These are phyloP conservation scores for Oxyteleia sp. DNA, from an alignment of 2,888 invertebrate species.

Conservation along the genomic window DNA sequence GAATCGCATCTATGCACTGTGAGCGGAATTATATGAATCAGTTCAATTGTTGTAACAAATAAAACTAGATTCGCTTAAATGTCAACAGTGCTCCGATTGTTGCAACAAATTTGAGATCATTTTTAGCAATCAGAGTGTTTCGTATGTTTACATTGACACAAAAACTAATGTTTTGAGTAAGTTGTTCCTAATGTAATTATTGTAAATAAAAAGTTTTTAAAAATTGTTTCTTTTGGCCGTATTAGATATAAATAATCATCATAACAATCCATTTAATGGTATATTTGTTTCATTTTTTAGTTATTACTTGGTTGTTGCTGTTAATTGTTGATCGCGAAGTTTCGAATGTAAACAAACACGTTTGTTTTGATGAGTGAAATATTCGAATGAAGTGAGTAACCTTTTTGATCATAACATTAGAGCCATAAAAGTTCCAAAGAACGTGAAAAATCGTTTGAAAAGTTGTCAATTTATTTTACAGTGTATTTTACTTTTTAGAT, in stretches of 20 bases:
- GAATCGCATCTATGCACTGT: constrained; percentile 14
- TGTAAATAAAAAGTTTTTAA: constrained; percentile 12
- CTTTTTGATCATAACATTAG: constrained; percentile 9
- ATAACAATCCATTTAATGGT: constrained; percentile 14
- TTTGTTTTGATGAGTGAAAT: constrained; percentile 10
- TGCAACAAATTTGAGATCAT: constrained; percentile 12
- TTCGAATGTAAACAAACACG: constrained; percentile 14
- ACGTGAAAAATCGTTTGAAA: constrained; percentile 14
- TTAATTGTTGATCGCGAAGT: constrained; percentile 16
- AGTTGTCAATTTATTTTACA: constrained; percentile 2
- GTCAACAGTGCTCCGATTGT: constrained; percentile 7
- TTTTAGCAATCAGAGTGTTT: constrained; percentile 14
- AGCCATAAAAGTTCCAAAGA: constrained; percentile 14
- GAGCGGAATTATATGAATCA: constrained; percentile 10
- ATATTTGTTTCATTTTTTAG: constrained; percentile 12
- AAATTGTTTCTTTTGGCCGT: constrained; percentile 12
- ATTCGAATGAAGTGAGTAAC: constrained; percentile 12
- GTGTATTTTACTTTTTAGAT: constrained; percentile 21
- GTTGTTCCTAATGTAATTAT: constrained; percentile 14
- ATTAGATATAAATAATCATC: constrained; percentile 14
- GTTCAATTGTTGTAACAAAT: constrained; percentile 10
- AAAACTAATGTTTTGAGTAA: constrained; percentile 16
- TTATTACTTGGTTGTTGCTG: constrained; percentile 14
- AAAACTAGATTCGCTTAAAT: constrained; percentile 16
- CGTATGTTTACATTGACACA: constrained; percentile 14